These are phyloP conservation scores for Oscheius myriophilus DNA, from an alignment of 2,888 invertebrate species.

Conservation along the genomic window DNA sequence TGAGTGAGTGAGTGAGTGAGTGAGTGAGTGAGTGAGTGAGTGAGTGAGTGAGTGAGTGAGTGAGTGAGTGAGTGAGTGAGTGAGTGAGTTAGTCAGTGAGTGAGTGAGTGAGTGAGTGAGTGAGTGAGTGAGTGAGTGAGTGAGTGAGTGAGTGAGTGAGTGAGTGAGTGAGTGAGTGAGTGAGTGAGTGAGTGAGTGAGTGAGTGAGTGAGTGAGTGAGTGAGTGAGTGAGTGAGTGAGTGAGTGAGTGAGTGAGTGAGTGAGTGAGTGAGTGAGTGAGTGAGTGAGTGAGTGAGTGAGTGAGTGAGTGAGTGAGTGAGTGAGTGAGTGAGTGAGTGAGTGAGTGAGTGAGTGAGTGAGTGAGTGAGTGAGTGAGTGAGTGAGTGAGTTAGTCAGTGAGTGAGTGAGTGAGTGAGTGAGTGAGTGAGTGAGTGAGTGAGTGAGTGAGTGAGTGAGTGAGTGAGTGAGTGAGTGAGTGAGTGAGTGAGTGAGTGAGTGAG, in stretches of 20 bases:
- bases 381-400: background rate
- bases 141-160: no score
- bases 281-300: background rate
- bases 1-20: background rate
- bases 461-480: no score
- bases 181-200: background rate
- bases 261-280: background rate
- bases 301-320: no score
- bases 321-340: background rate
- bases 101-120: no score
- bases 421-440: background rate
- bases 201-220: no score
- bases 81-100: background rate
- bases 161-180: background rate
- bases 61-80: background rate
- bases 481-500: background rate
- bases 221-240: background rate
- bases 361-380: no score
- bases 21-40: background rate
- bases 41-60: no score
- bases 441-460: background rate
- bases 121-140: background rate
- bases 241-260: no score
- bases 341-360: background rate
- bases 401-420: no score